Evolutionary conservation across 1,140 invertebrate species (phyloP).

Genomic region (Harlomillsia oculata): DNA sequence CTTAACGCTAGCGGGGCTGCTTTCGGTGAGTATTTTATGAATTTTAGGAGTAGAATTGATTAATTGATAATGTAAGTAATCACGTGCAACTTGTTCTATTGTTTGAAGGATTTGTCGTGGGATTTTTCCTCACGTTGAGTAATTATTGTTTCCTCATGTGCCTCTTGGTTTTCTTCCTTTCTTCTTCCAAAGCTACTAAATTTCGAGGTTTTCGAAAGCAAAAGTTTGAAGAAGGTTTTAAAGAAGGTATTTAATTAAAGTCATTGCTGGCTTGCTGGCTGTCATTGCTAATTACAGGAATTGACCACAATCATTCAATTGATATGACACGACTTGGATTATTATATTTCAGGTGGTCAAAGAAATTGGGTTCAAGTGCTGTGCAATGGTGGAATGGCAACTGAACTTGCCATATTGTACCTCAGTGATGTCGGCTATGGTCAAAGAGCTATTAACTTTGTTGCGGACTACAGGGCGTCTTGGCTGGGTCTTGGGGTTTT

Average conservation of each 20-base stretch:
- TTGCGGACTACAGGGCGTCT: constrained; percentile 61
- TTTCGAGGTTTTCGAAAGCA: constrained; percentile 58
- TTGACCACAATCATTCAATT: too few species aligned
- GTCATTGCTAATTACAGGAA: neutral
- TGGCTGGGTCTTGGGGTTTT: constrained; percentile 70
- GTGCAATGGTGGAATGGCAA: constrained; percentile 78
- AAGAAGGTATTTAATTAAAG: constrained; percentile 52
- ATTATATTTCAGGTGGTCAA: constrained; percentile 60
- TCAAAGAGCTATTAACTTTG: constrained; percentile 70
- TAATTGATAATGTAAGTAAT: neutral
- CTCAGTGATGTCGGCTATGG: constrained; percentile 67
- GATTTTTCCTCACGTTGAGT: constrained; percentile 67
- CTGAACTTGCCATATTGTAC: constrained; percentile 62
- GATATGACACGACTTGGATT: too few species aligned
- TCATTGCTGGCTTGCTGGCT: neutral
- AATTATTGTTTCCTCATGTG: constrained; percentile 65
- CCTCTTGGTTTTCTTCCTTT: constrained; percentile 67
- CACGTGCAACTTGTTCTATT: neutral
- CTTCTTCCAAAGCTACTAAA: constrained; percentile 73
- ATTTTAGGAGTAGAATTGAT: neutral
- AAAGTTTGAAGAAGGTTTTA: constrained; percentile 66
- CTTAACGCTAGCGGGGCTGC: constrained; percentile 59
- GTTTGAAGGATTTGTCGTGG: constrained; percentile 56
- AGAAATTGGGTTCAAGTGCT: constrained; percentile 84
- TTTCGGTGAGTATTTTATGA: constrained; percentile 47